Percentiles rank a stretch among this genome's conserved stretches.
phyloP scores from a whole-genome alignment of 2,113 vertebrate genomes.

The Xenopus borealis region DNA sequence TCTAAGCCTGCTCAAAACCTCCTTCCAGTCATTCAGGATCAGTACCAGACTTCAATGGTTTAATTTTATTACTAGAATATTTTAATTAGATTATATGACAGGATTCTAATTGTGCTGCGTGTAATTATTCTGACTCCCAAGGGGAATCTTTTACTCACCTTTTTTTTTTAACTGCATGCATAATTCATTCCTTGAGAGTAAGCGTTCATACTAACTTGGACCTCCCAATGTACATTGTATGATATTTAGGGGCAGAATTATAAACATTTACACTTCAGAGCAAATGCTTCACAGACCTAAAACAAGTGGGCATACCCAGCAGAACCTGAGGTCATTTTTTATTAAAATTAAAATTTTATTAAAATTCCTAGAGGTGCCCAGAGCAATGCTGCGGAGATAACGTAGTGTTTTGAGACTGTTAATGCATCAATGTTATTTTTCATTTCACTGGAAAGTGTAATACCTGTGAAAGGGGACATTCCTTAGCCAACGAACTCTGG shows the following conservation, averaged over 20 bases:
- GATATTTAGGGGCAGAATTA: slow-evolving; percentile 18
- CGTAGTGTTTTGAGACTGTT: not conserved
- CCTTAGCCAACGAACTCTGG: slow-evolving; percentile 99
- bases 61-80: slow-evolving; percentile 46
- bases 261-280: not conserved
- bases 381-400: not conserved
- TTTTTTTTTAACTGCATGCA: slow-evolving; percentile 36
- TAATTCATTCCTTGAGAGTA: slow-evolving; percentile 43
- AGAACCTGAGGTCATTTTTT: slow-evolving; percentile 3
- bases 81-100: slow-evolving; percentile 48
- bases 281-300: slow-evolving; percentile 5
- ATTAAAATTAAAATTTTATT: too few relatives aligned
- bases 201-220: slow-evolving; percentile 17
- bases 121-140: slow-evolving; percentile 43
- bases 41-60: slow-evolving; percentile 40
- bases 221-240: slow-evolving; percentile 8
- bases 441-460: slow-evolving; percentile 53
- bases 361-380: slow-evolving; percentile 21
- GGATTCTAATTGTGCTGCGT: slow-evolving; percentile 47
- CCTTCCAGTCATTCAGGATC: slow-evolving; percentile 18
- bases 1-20: slow-evolving; percentile 17
- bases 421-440: slow-evolving; percentile 52
- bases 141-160: slow-evolving; percentile 42
- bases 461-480: slow-evolving; percentile 99
- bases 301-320: slow-evolving; percentile 6